Evolutionary conservation across 1,140 invertebrate genomes (phyloP).

Genomic region (Holcopasites calliopsidis): DNA sequence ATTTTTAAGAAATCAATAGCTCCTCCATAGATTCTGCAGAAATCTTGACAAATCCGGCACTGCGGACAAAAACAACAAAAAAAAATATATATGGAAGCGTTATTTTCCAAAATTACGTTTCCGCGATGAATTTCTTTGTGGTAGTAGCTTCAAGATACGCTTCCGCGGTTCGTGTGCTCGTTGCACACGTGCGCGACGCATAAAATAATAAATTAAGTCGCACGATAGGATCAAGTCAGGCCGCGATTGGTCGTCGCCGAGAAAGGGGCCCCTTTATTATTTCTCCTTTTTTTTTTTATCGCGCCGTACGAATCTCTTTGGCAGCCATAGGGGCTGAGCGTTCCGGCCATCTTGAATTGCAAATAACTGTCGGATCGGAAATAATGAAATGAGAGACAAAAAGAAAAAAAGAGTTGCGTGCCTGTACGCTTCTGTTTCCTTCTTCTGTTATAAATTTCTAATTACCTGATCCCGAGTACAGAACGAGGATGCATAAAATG

Average conservation of each 20-base stretch:
- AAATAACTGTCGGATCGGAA: conserved; percentile 49
- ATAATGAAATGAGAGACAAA: conserved; percentile 25
- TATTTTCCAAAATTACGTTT: too few species aligned
- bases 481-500: not conserved
- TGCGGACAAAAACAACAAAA: too few species aligned
- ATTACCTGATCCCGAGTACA: too few species aligned
- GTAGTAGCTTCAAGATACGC: not conserved
- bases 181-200: conserved; percentile 31
- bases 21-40: not conserved
- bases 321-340: conserved; percentile 46
- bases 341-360: conserved; percentile 71
- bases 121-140: not conserved
- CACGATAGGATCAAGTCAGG: conserved; percentile 60
- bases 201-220: conserved; percentile 68
- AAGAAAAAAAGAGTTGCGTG: not conserved
- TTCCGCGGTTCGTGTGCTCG: conserved; percentile 1
- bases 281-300: conserved; percentile 52
- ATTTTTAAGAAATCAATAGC: not conserved
- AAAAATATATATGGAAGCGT: too few species aligned
- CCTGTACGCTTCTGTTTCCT: not conserved
- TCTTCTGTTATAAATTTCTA: not conserved
- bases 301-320: conserved; percentile 48
- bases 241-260: conserved; percentile 58
- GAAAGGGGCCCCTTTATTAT: conserved; percentile 47
- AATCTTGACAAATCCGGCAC: not conserved